Evolutionary conservation across 2,888 invertebrate species (phyloP).

Genomic region (Polyploca ridens): DNA sequence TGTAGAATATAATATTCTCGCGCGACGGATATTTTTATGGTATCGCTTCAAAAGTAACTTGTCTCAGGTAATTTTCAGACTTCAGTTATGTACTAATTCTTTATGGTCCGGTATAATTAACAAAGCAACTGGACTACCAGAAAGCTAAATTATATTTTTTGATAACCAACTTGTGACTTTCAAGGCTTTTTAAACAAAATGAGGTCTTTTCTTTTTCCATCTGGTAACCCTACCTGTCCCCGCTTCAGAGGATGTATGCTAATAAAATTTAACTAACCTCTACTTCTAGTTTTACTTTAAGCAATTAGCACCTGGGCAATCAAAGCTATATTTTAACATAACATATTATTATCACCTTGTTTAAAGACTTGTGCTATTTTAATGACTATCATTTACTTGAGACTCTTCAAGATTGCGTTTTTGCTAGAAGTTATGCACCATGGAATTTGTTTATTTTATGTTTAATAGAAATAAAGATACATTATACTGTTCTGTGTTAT

Average conservation of each 20-base stretch:
- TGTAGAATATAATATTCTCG: too few species aligned
- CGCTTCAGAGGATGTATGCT: not conserved
- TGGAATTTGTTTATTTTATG: not conserved
- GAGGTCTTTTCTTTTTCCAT: not conserved
- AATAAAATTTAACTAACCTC: slow-evolving; percentile 3
- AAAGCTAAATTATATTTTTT: too few species aligned
- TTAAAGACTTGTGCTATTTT: slow-evolving; percentile 6
- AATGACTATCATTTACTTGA: not conserved
- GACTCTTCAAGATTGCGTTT: not conserved
- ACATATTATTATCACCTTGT: slow-evolving; percentile 6
- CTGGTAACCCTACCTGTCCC: not conserved
- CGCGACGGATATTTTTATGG: too few species aligned
- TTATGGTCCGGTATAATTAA: too few species aligned
- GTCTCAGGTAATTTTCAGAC: too few species aligned
- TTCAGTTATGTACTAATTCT: too few species aligned
- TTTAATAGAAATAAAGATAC: not conserved
- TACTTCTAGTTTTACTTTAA: slow-evolving; percentile 5
- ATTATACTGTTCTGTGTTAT: too few species aligned
- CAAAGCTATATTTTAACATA: slow-evolving; percentile 6
- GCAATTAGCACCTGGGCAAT: slow-evolving; percentile 3
- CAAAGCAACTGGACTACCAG: too few species aligned
- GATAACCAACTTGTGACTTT: too few species aligned
- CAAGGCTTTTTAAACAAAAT: not conserved
- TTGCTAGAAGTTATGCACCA: not conserved
- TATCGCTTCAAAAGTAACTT: too few species aligned